A percentile compares a stretch with the other conserved stretches of the same genome.
These are phyloP conservation scores for Cheilosia variabilis DNA, from an alignment of 2,888 invertebrate genomes.

Conservation along the genomic window DNA sequence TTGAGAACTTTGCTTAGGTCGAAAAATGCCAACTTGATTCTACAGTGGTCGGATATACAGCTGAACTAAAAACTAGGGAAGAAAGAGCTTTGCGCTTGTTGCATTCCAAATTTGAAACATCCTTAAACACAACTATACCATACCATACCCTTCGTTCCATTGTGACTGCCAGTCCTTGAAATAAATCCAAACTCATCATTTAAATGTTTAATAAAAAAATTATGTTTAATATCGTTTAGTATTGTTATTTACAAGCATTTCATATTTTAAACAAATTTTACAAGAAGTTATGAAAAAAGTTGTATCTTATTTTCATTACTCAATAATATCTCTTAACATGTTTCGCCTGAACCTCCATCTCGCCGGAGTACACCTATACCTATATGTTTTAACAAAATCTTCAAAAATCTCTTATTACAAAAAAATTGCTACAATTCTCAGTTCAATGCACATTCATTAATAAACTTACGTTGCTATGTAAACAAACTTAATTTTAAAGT, in stretches of 20 bases:
- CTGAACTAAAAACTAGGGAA: too few relatives aligned
- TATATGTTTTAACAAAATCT: conserved; percentile 53
- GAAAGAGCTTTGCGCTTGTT: too few relatives aligned
- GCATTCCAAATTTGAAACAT: too few relatives aligned
- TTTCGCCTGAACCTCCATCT: conserved; percentile 34
- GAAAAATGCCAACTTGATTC: too few relatives aligned
- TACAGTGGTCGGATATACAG: too few relatives aligned
- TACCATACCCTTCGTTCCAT: not conserved
- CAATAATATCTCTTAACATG: conserved; percentile 60
- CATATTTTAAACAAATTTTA: conserved; percentile 67
- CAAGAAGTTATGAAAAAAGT: conserved; percentile 70
- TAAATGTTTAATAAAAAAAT: conserved; percentile 71
- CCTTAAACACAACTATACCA: not conserved
- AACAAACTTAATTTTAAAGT: conserved; percentile 21
- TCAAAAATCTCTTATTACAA: conserved; percentile 54
- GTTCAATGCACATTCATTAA: conserved; percentile 72
- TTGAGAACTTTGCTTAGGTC: too few relatives aligned
- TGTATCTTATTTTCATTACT: conserved; percentile 40
- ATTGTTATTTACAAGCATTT: conserved; percentile 73
- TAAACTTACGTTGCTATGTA: conserved; percentile 37
- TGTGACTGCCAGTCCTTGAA: not conserved
- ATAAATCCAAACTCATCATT: conserved; percentile 1
- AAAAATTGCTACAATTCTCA: conserved; percentile 71
- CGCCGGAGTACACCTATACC: conserved; percentile 28
- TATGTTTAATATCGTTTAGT: conserved; percentile 71